phyloP scores from a whole-genome alignment of 2,888 invertebrate species.

The Limenitis camilla region DNA sequence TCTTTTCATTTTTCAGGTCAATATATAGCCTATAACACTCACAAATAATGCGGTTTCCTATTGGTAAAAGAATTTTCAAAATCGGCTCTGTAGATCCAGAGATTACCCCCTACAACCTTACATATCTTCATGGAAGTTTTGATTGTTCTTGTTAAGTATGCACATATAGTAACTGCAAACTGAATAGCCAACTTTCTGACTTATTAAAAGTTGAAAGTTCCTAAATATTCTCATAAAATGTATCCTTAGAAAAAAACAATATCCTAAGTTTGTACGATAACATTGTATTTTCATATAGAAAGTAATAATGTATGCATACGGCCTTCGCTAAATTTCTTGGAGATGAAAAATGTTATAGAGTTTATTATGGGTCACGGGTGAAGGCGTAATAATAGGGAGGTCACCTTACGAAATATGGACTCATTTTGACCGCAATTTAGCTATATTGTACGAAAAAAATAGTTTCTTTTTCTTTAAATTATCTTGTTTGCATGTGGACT shows the following conservation, averaged over 20 bases:
- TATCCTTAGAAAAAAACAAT: neutral
- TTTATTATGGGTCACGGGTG: constrained; percentile 33
- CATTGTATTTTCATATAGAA: neutral
- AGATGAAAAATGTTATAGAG: constrained; percentile 44
- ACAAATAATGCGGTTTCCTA: too few relatives aligned
- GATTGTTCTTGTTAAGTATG: too few relatives aligned
- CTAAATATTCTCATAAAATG: too few relatives aligned
- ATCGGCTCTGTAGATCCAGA: too few relatives aligned
- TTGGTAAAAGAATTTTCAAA: too few relatives aligned
- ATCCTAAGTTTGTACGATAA: neutral
- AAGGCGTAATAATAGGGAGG: constrained; percentile 38
- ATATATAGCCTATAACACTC: too few relatives aligned
- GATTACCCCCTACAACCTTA: too few relatives aligned
- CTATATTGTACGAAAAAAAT: constrained; percentile 6
- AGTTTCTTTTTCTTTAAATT: constrained; percentile 7
- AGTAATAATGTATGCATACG: constrained; percentile 49
- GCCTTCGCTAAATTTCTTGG: constrained; percentile 38
- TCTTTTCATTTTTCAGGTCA: too few relatives aligned
- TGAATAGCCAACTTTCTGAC: too few relatives aligned
- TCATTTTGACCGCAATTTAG: constrained; percentile 18
- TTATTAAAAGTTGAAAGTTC: too few relatives aligned
- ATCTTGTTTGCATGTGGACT: neutral
- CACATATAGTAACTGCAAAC: too few relatives aligned
- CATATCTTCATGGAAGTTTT: too few relatives aligned
- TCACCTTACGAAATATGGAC: constrained; percentile 42